Base-by-base conservation (phyloP, 2,797 vertebrate genomes). In the Acanthis flammea region DNA sequence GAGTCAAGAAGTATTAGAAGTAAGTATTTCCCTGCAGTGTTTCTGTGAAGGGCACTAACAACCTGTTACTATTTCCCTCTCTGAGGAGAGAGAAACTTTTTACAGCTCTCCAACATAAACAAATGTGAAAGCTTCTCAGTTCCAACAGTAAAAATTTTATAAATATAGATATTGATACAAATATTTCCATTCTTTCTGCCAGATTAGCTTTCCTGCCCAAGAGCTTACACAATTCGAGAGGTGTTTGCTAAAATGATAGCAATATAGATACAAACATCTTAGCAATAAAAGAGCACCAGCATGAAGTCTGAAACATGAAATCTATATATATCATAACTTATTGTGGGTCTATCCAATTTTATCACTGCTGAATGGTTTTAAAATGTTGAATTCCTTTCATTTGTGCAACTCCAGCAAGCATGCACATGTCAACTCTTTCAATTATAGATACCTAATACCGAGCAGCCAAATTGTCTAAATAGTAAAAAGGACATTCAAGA, bases 341-440 rank as follows among this genome's bases (percentile, higher is more conserved):
- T 42, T 73, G 71, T 48, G 25, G 33, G 73, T 63, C 50, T 76
- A 45, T 45, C 47, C 41, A 55, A 73, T 85, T 95, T 92, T 90
- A 75, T 92, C 51, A 76, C 31, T 47, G 41, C 41, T 88, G 63
- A 72, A 76, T 70, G n/a, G 37, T 35, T 86, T 86, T 66, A 57
- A 84, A 81, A 86, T 0, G 0, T 35, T 93, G 70, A 53, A 75
- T 79, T 92, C n/a, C 60, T 91, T 94, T 83, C 60, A 92, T 63
- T 92, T 90, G 37, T 91, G 66, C 55, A 89, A 79, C 37, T 83
- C 72, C 55, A 84, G 80, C 33, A 94, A 92, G 53, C 48, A 60
- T 28, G 72, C 53, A 95, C 86, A 89, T 35, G 75, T 79, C 90
- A 95, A 10, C 42, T 78, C 74, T 81, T 89, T 82, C 92, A 92